These are phyloP conservation scores for Macroramphosus scolopax DNA, from an alignment of 2,797 vertebrate species.

Conservation along the genomic window DNA sequence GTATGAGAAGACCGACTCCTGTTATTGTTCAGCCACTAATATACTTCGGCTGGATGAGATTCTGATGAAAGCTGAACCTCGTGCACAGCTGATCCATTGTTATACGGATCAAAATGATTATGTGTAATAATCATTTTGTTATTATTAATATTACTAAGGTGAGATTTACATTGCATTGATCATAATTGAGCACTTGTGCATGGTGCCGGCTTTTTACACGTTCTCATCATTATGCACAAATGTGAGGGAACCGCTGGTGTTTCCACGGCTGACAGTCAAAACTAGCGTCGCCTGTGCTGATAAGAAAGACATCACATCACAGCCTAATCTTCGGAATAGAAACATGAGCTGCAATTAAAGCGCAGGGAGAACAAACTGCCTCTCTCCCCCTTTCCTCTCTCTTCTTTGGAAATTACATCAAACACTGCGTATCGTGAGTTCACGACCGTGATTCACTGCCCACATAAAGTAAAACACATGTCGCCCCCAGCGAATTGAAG, in stretches of 20 bases:
- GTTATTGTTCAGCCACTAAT: neutral
- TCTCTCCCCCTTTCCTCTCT: neutral
- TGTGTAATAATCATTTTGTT: too few relatives aligned
- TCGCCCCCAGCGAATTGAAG: conserved; percentile 43
- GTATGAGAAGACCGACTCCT: neutral
- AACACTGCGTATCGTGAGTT: conserved; percentile 23
- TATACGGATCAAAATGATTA: too few relatives aligned
- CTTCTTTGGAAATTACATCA: conserved; percentile 29
- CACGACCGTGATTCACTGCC: conserved; percentile 39
- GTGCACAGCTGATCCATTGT: too few relatives aligned
- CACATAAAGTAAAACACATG: conserved; percentile 28
- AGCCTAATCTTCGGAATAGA: conserved; percentile 28
- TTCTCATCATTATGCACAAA: too few relatives aligned
- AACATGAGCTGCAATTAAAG: conserved; percentile 44
- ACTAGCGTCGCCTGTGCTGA: too few relatives aligned
- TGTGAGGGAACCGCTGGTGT: too few relatives aligned
- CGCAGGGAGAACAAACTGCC: conserved; percentile 1
- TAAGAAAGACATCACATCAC: conserved; percentile 33
- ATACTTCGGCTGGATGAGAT: neutral
- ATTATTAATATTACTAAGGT: too few relatives aligned
- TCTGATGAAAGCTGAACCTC: neutral
- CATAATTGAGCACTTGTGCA: too few relatives aligned
- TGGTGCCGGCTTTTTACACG: too few relatives aligned
- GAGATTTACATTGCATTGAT: too few relatives aligned
- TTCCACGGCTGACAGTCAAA: conserved; percentile 38